Percentiles rank a stretch among this genome's conserved stretches.
Evolutionary conservation across 2,797 vertebrate genomes (phyloP).

Genomic region (Hylomyscus alleni): DNA sequence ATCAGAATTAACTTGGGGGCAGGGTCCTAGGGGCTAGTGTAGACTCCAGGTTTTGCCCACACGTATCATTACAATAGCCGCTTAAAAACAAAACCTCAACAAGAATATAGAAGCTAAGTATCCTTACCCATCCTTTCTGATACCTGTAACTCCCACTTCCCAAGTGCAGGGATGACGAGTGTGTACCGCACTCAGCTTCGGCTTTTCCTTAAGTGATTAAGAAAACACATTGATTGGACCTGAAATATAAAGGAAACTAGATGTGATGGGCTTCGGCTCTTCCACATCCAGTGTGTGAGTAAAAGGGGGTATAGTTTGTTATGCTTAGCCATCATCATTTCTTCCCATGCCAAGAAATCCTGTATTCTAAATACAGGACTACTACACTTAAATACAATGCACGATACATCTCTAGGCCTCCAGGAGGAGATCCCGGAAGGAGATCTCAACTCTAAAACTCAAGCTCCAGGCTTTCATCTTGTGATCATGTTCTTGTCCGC

Average conservation of each 20-base stretch:
- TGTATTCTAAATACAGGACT: neutral
- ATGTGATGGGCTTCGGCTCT: neutral
- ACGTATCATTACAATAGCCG: too few relatives aligned
- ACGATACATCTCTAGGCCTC: neutral
- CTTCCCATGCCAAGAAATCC: slow-evolving; percentile 22
- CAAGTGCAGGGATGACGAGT: neutral
- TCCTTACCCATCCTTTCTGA: neutral
- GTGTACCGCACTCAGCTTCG: neutral
- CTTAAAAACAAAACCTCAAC: too few relatives aligned
- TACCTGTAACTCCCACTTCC: neutral
- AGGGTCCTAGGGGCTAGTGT: too few relatives aligned
- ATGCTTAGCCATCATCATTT: neutral
- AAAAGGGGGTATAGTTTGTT: neutral
- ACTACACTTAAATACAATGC: neutral
- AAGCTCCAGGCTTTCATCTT: neutral
- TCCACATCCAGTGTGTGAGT: neutral
- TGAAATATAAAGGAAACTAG: slow-evolving; percentile 37
- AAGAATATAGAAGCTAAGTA: neutral
- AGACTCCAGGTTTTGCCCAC: too few relatives aligned
- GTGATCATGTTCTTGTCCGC: neutral
- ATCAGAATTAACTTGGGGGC: neutral
- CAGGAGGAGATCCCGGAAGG: slow-evolving; percentile 37
- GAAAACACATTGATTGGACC: slow-evolving; percentile 7
- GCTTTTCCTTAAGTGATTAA: slow-evolving; percentile 61
- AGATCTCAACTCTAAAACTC: neutral